A percentile compares a stretch with the other conserved stretches of the same genome.
These are phyloP conservation scores for Ceratotherium simum DNA, from an alignment of 2,113 vertebrate species.

Conservation along the genomic window DNA sequence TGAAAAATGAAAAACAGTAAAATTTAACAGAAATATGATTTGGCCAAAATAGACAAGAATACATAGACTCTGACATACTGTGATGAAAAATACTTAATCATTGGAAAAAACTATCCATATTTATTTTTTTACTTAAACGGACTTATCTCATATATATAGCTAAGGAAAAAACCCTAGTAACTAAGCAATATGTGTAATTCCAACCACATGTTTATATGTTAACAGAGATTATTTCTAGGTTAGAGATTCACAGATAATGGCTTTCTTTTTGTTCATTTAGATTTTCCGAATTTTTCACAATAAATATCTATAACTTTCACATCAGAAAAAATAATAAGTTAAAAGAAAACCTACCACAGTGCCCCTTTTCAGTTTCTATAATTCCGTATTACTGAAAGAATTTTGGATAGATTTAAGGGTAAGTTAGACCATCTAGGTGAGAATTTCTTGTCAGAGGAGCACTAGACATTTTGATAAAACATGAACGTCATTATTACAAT, in stretches of 20 bases:
- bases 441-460: background rate
- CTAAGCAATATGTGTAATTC: background rate
- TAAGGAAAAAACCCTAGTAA: background rate
- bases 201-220: background rate
- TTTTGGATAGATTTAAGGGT: background rate
- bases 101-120: no score
- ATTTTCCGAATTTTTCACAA: background rate
- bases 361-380: background rate
- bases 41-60: background rate
- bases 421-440: background rate
- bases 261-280: background rate
- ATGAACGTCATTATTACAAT: background rate
- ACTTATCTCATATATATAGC: background rate
- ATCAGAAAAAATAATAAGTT: background rate
- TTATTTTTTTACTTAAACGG: background rate
- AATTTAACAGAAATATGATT: constrained; percentile 6
- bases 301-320: background rate
- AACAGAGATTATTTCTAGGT: background rate
- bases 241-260: background rate
- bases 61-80: background rate
- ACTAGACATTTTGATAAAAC: background rate
- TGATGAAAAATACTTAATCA: background rate
- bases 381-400: background rate
- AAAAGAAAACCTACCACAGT: background rate
- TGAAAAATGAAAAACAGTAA: background rate